Base-by-base conservation (phyloP, 2,113 vertebrate genomes). In the Scolopax mira region DNA sequence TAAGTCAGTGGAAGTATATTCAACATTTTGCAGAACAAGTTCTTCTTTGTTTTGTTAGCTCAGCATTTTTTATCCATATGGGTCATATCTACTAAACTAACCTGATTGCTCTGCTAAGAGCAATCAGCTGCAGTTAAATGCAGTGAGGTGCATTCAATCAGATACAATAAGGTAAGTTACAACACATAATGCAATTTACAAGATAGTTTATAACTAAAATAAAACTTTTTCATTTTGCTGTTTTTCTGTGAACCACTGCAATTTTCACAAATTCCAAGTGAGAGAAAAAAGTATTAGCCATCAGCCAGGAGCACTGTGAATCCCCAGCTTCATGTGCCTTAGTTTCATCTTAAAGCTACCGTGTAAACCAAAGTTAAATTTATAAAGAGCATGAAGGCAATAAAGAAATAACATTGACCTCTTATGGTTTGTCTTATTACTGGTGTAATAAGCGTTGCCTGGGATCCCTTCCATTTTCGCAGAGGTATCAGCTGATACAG, bases 201-300 rank as follows among this genome's bases (percentile, higher is more conserved):
- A 94, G 74, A 96, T 31, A 72, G 11, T 65, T n/a, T 74, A 37
- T 78, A 96, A 37, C 30, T 55, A 77, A 44, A 71, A 19, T 49
- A 3, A 87, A 92, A 90, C 9, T 54, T 96, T 61, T 80, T 71
- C 4, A 2, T 72, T 52, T 71, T 61, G 37, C 44, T 67, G 31
- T 90, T 80, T 91, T 94, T 79, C 31, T 83, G 8, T 61, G 37
- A 21, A 62, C 54, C 13, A 48, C 46, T 81, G 57, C 23, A 89
- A 88, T 93, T 94, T 85, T 94, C 31, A 23, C 44, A 78, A 27
- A 93, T 72, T 61, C 16, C 54, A 72, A 62, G 3, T 70, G 13
- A 86, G 41, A 61, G 66, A 64, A 78, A 85, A 85, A 95, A 93
- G 78, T 85, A 95, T 55, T 85, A 89, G 51, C 42, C 22, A 55